These are phyloP conservation scores for Neoarius graeffei DNA, from an alignment of 2,113 vertebrate species.

Conservation along the genomic window DNA sequence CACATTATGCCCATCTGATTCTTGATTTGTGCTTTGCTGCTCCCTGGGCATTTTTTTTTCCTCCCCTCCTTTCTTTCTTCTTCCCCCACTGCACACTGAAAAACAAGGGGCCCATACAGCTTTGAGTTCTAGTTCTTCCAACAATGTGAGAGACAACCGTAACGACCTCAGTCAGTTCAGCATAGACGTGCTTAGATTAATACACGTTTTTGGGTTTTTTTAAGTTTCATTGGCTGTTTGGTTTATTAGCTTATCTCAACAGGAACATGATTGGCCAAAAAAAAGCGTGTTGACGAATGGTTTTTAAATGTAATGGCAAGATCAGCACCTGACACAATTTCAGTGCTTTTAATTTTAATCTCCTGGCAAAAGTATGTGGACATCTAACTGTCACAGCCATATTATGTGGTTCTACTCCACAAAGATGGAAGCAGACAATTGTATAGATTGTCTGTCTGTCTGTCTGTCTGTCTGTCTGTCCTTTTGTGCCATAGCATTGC, in stretches of 20 bases:
- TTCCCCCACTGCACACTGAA: no score
- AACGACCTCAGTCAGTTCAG: neutral
- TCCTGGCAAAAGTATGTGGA: neutral
- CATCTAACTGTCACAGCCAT: neutral
- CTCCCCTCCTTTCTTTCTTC: no score
- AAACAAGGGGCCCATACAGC: no score
- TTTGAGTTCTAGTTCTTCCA: neutral
- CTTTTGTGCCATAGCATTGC: no score
- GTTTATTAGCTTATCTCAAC: neutral
- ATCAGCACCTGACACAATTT: neutral
- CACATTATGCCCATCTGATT: neutral
- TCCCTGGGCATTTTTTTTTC: neutral
- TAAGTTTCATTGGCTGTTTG: neutral
- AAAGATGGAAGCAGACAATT: neutral
- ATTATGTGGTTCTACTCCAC: neutral
- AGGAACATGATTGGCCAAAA: neutral
- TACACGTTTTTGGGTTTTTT: neutral
- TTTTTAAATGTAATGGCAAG: neutral
- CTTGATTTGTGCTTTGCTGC: conserved; percentile 14
- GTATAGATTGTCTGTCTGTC: no score
- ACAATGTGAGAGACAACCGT: no score
- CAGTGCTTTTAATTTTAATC: neutral
- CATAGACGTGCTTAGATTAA: neutral
- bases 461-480: no score
- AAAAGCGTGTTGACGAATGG: neutral